Conservation (phyloP, 2,113 vertebrate genomes). For the Aptenodytes patagonicus region DNA sequence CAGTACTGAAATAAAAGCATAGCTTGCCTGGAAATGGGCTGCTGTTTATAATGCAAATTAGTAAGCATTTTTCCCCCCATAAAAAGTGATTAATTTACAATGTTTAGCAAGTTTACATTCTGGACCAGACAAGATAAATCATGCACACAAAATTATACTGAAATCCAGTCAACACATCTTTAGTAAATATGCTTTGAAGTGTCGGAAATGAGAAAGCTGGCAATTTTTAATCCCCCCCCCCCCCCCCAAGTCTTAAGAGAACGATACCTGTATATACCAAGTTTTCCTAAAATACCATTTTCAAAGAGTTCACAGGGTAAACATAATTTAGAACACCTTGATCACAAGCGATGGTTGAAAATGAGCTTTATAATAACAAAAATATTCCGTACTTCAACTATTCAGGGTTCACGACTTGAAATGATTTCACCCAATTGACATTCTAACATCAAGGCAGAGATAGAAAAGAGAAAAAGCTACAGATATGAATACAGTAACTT, state of each 20-base stretch:
- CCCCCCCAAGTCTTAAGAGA: not conserved
- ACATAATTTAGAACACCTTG: not conserved
- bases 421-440: not conserved
- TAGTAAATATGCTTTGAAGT: conserved; percentile 34
- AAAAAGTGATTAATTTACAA: conserved; percentile 20
- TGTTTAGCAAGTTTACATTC: conserved; percentile 32
- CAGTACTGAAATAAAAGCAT: not conserved
- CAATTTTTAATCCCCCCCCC: not conserved
- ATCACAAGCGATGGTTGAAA: not conserved
- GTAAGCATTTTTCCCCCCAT: not conserved
- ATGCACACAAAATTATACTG: conserved; percentile 19
- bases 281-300: conserved; percentile 26
- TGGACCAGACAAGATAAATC: conserved; percentile 51
- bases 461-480: not conserved
- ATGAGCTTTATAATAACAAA: not conserved
- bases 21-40: not conserved
- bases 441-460: not conserved
- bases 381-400: not conserved
- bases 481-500: not conserved
- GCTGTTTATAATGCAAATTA: conserved; percentile 33
- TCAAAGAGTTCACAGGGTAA: conserved; percentile 8
- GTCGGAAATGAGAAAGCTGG: not conserved
- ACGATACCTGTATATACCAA: not conserved
- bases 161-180: conserved; percentile 15
- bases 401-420: not conserved